Conservation (phyloP, 2,797 vertebrate species). For the Psittacula echo region DNA sequence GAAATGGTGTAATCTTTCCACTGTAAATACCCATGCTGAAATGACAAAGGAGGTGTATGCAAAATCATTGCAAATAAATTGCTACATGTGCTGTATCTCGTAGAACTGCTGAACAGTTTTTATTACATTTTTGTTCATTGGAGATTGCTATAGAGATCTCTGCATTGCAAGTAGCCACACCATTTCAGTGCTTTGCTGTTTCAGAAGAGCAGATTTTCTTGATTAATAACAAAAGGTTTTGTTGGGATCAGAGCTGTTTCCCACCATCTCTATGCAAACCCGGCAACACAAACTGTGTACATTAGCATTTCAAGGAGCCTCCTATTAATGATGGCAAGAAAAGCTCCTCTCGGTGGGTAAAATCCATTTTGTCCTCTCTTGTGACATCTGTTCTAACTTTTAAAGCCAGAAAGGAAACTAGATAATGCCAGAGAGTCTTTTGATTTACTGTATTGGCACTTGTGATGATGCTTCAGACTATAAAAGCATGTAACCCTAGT, state of each 20-base stretch:
- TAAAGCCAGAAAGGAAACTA: conserved; percentile 91
- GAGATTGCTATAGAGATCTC: conserved; percentile 74
- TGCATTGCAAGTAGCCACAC: conserved; percentile 67
- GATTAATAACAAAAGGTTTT: conserved; percentile 88
- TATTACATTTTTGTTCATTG: conserved; percentile 59
- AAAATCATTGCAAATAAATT: conserved; percentile 41
- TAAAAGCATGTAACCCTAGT: conserved; percentile 71
- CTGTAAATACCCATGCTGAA: conserved; percentile 10
- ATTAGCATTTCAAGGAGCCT: conserved; percentile 97
- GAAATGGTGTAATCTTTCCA: neutral
- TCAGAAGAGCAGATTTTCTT: conserved; percentile 85
- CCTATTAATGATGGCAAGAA: conserved; percentile 90
- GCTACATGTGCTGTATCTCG: neutral
- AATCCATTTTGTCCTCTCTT: conserved; percentile 92
- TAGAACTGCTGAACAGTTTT: conserved; percentile 36
- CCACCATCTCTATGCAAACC: conserved; percentile 90
- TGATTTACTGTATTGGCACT: conserved; percentile 91
- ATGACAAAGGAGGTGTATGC: conserved; percentile 22
- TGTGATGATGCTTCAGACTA: conserved; percentile 64
- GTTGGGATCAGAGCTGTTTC: conserved; percentile 84
- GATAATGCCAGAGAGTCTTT: conserved; percentile 90
- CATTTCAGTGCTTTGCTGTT: conserved; percentile 77
- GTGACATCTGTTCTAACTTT: conserved; percentile 96
- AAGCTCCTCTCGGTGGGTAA: conserved; percentile 90
- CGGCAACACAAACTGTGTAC: conserved; percentile 85